Evolutionary conservation across 2,888 invertebrate species (phyloP).

Genomic region (Chirona hameri): DNA sequence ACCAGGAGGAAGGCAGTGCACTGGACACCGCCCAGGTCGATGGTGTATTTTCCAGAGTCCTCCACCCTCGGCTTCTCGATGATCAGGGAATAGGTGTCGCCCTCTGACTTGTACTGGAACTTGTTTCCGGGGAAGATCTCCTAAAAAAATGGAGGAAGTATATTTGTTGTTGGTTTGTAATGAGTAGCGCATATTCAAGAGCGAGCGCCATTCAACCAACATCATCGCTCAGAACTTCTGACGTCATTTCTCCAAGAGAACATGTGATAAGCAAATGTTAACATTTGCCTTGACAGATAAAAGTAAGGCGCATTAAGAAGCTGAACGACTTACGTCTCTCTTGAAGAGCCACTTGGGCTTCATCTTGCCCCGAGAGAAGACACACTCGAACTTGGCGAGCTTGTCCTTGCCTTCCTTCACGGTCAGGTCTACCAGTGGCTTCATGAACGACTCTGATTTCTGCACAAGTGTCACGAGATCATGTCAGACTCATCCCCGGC

Average conservation of each 20-base stretch:
- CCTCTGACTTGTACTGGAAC: conserved; percentile 91
- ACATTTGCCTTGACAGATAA: not conserved
- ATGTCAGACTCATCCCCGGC: not conserved
- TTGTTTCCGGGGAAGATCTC: conserved; percentile 94
- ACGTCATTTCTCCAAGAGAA: too few species aligned
- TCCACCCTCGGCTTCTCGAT: conserved; percentile 90
- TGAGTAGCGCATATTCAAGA: too few species aligned
- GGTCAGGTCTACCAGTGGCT: conserved; percentile 88
- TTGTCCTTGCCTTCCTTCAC: conserved; percentile 95
- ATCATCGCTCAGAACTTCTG: too few species aligned
- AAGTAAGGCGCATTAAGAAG: not conserved
- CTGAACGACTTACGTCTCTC: conserved; percentile 72
- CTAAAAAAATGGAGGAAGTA: conserved; percentile 50
- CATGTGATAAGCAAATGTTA: too few species aligned
- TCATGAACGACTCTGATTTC: conserved; percentile 93
- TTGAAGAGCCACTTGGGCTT: conserved; percentile 89
- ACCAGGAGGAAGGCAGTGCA: conserved; percentile 91
- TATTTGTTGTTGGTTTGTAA: too few species aligned
- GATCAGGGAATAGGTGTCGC: conserved; percentile 83
- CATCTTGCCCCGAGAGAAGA: conserved; percentile 93
- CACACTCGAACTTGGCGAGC: conserved; percentile 86
- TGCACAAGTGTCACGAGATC: conserved; percentile 49
- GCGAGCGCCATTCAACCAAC: too few species aligned
- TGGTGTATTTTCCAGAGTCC: conserved; percentile 93
- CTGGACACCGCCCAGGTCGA: conserved; percentile 86